Base-by-base conservation (phyloP, 2,888 invertebrate species). In the Xiphydria camelus region DNA sequence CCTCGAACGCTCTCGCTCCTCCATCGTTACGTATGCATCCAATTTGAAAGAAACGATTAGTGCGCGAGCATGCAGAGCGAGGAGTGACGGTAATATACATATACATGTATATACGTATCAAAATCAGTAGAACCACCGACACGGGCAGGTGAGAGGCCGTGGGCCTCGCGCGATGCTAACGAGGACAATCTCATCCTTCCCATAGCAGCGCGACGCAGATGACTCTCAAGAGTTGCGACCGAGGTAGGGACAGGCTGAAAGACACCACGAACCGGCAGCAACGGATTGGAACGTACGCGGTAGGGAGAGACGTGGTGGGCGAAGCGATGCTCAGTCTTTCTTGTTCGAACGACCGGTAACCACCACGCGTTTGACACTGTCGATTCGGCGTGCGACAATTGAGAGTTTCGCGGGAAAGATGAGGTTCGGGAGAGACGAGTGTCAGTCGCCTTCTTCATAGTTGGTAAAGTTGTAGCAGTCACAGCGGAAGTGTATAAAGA, bases 261-360 rank as follows among this genome's bases (percentile, higher is more conserved):
- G 47, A 38, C 43, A 49, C 41, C 29, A 7, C 14, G 29, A 29
- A 29, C 29, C 29, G 15, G 29, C 5, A 29, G 29, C n/a, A n/a
- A 15, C 44, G 49, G 37, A 51, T 43, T 52, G 49, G 46, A 59
- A 55, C 43, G 51, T 56, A 55, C 55, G 49, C 51, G 52, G 51
- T 49, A 53, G 48, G 50, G 50, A 51, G 49, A 52, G 49, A 51
- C 42, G 52, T 49, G 35, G 49, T 37, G 40, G 37, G 41, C 48
- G 43, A 47, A 50, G 42, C 39, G 56, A 58, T 64, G 62, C 57
- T 68, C 71, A 73, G 73, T 71, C 71, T 73, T 67, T 65, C 66
- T 60, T 62, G 64, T 66, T 59, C 55, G 61, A 61, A 67, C 67
- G 67, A 53, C 58, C 65, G 62, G 64, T 60, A 61, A 65, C 57